Percentiles rank a stretch among this genome's conserved stretches.
Conservation (phyloP, 2,113 vertebrate genomes). For the Rhinopithecus roxellana region DNA sequence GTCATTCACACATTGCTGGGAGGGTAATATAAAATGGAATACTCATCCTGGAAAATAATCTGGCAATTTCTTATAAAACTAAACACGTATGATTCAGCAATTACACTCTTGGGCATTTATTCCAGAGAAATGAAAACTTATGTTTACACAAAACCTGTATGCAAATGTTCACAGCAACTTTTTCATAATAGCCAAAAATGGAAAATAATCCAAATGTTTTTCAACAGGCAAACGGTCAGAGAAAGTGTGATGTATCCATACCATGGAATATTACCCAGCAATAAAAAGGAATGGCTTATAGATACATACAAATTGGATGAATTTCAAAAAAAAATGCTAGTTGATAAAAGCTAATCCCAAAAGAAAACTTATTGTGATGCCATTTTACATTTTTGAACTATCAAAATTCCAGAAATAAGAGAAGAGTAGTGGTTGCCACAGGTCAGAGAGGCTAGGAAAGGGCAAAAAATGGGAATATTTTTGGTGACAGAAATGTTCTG, state of each 20-base stretch:
- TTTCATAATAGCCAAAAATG: neutral
- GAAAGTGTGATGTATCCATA: neutral
- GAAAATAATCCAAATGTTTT: neutral
- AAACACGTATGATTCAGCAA: neutral
- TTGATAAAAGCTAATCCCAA: neutral
- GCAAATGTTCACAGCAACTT: neutral
- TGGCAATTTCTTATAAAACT: neutral
- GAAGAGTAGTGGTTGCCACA: neutral
- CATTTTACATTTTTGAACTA: neutral
- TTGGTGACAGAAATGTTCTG: neutral
- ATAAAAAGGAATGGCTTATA: neutral
- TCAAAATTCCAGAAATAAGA: neutral
- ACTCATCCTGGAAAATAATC: neutral
- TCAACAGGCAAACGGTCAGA: neutral
- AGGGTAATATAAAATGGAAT: neutral
- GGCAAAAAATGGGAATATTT: neutral
- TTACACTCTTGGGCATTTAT: neutral
- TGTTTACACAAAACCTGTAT: neutral
- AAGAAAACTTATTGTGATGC: neutral
- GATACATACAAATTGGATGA: neutral
- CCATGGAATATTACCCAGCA: neutral
- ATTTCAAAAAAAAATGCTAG: neutral
- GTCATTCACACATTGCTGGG: neutral
- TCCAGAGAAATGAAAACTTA: neutral
- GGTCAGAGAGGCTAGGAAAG: neutral